Percentiles rank a stretch among this genome's conserved stretches.
These are phyloP conservation scores for Diadumene lineata DNA, from an alignment of 92 coral and sea anemone genomes.

Conservation along the genomic window DNA sequence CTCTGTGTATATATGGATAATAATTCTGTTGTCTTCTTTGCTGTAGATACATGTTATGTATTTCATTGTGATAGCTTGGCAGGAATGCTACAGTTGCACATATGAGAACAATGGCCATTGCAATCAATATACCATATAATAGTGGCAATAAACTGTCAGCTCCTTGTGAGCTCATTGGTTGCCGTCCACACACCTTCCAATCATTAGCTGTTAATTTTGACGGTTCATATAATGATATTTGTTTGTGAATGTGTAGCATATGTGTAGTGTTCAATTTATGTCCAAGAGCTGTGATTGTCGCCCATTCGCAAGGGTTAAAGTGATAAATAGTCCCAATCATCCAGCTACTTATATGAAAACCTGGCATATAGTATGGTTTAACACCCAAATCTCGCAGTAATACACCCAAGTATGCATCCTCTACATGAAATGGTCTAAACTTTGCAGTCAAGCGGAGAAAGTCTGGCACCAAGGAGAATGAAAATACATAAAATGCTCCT, in stretches of 20 bases:
- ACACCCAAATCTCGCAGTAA: slow-evolving; percentile 37
- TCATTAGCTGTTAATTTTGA: slow-evolving; percentile 17
- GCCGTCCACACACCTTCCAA: slow-evolving; percentile 22
- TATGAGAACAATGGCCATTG: slow-evolving; percentile 24
- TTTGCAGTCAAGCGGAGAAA: slow-evolving; percentile 33
- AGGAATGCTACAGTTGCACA: slow-evolving; percentile 36
- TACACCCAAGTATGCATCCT: slow-evolving; percentile 63
- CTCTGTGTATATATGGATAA: slow-evolving; percentile 26
- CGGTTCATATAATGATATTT: slow-evolving; percentile 20
- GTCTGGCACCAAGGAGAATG: slow-evolving; percentile 41
- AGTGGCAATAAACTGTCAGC: slow-evolving; percentile 25
- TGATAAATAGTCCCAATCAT: slow-evolving; percentile 10
- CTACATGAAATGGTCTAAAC: slow-evolving; percentile 46
- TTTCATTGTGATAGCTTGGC: slow-evolving; percentile 19
- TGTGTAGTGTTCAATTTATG: slow-evolving; percentile 24
- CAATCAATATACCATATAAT: slow-evolving; percentile 31
- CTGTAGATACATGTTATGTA: neutral
- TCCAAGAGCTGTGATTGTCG: slow-evolving; percentile 34
- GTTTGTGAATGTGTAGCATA: slow-evolving; percentile 28
- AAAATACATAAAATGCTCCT: slow-evolving; percentile 50
- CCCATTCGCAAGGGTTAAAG: slow-evolving; percentile 40
- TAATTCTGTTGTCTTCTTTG: slow-evolving; percentile 7
- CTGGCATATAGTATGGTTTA: slow-evolving; percentile 32
- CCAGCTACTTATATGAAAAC: slow-evolving; percentile 43
- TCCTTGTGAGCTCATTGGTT: neutral